Conservation (phyloP, 2,888 invertebrate genomes). For the Acrocyrtus sp. region DNA sequence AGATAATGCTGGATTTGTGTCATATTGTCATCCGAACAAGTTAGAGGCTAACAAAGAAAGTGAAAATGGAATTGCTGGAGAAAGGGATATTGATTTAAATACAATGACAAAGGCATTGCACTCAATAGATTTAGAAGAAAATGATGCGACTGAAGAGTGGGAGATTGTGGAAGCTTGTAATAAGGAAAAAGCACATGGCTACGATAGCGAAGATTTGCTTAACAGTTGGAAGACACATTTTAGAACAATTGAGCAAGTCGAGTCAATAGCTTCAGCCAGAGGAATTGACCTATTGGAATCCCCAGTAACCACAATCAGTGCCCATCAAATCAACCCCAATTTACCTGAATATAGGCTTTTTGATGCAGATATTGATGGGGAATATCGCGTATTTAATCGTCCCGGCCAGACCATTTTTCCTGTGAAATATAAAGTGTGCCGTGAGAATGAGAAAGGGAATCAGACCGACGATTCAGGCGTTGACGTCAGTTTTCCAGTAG, state of each 20-base stretch:
- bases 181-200: constrained; percentile 42
- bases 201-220: constrained; percentile 73
- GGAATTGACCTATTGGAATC: constrained; percentile 43
- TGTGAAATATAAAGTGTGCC: constrained; percentile 58
- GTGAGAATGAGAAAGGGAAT: constrained; percentile 61
- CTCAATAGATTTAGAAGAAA: constrained; percentile 53
- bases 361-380: constrained; percentile 51
- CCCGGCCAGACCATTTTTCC: constrained; percentile 55
- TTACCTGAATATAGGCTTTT: constrained; percentile 59
- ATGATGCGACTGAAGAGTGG: constrained; percentile 55
- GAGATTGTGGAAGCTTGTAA: constrained; percentile 61
- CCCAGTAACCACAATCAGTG: constrained; percentile 46
- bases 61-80: too few species aligned
- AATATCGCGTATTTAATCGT: constrained; percentile 55
- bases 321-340: constrained; percentile 57
- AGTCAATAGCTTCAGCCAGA: constrained; percentile 39
- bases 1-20: constrained; percentile 50
- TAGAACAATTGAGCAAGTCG: constrained; percentile 70
- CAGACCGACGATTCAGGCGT: constrained; percentile 58
- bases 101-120: constrained; percentile 50
- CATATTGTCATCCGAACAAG: constrained; percentile 17
- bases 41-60: too few species aligned
- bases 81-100: constrained; percentile 38
- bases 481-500: constrained; percentile 8
- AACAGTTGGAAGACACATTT: constrained; percentile 85